A percentile compares a stretch with the other conserved stretches of the same genome.
Evolutionary conservation across 2,888 invertebrate genomes (phyloP).

Genomic region (Agrotis ipsilon): DNA sequence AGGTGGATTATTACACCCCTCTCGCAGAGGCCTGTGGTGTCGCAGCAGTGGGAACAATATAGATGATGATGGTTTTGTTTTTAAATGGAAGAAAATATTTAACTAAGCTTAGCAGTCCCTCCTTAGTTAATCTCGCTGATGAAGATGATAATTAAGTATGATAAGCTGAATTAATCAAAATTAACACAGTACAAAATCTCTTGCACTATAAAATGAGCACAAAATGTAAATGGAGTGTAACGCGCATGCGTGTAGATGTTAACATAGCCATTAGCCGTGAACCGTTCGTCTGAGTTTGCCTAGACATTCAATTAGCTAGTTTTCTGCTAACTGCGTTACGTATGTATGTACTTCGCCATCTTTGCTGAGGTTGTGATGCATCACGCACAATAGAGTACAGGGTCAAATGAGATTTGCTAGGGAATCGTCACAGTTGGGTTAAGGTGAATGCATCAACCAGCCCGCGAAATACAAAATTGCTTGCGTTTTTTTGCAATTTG

Average conservation of each 20-base stretch:
- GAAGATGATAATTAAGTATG: background rate
- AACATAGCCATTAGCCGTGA: conserved; percentile 22
- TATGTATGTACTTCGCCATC: background rate
- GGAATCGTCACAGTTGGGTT: too few species aligned
- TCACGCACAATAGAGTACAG: background rate
- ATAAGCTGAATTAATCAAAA: background rate
- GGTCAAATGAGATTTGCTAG: background rate
- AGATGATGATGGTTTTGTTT: too few species aligned
- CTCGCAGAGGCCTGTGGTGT: too few species aligned
- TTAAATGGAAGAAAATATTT: too few species aligned
- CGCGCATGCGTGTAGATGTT: conserved; percentile 23
- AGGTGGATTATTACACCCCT: too few species aligned
- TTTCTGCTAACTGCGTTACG: conserved; percentile 31
- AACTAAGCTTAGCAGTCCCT: background rate
- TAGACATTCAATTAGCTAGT: conserved; percentile 54
- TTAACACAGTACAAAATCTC: conserved; percentile 2
- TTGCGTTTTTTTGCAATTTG: too few species aligned
- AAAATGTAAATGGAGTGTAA: conserved; percentile 38
- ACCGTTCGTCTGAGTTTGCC: conserved; percentile 30
- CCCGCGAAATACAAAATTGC: too few species aligned
- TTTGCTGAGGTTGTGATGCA: conserved; percentile 28
- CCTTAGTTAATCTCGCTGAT: background rate
- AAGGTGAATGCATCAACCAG: too few species aligned
- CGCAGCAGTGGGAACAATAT: too few species aligned
- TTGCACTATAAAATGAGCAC: conserved; percentile 7